These are phyloP conservation scores for Listrodromus nycthemerus DNA, from an alignment of 2,888 invertebrate genomes.

Conservation along the genomic window DNA sequence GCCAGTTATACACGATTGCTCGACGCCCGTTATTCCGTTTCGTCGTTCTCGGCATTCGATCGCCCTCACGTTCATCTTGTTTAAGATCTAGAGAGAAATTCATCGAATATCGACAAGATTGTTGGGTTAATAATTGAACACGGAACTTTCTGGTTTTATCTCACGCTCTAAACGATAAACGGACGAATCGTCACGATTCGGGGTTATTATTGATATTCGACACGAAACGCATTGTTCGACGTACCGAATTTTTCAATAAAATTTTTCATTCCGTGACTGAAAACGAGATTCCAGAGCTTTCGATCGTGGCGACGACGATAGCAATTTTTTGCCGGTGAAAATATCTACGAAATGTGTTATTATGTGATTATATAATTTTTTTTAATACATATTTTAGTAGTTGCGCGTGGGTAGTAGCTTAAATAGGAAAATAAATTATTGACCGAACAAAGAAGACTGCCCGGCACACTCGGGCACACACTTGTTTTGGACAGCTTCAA, in stretches of 20 bases:
- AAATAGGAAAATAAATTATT: background rate
- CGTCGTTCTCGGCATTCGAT: slow-evolving; percentile 24
- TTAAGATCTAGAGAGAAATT: background rate
- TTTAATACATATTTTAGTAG: background rate
- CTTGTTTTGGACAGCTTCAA: background rate
- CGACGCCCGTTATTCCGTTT: slow-evolving; percentile 21
- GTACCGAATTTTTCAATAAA: background rate
- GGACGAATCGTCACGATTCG: background rate
- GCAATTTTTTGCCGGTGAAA: background rate
- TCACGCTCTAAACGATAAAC: background rate
- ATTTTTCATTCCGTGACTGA: background rate
- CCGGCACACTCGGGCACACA: background rate
- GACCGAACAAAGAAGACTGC: background rate
- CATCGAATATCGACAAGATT: background rate
- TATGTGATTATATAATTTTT: background rate
- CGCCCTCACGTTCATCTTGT: slow-evolving; percentile 2
- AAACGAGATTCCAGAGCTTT: background rate
- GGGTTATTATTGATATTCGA: background rate
- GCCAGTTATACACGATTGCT: slow-evolving; percentile 37
- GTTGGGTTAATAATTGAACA: background rate
- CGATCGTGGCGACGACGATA: too few relatives aligned
- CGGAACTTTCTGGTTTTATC: background rate
- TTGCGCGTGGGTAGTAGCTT: background rate
- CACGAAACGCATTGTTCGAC: background rate
- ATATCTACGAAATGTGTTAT: background rate